Conservation (phyloP, 2,113 vertebrate genomes). For the Marmota monax region DNA sequence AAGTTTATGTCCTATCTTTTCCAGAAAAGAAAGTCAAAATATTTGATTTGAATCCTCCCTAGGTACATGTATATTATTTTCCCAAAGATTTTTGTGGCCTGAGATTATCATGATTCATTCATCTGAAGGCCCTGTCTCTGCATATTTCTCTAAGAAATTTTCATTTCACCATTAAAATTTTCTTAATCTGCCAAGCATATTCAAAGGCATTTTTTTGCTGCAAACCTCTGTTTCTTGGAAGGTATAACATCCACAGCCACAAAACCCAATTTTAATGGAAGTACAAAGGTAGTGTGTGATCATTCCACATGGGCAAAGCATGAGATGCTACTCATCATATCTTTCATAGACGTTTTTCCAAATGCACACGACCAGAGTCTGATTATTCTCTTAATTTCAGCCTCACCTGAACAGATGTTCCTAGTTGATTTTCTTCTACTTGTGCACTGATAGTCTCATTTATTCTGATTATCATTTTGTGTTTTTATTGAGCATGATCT, state of each 20-base stretch:
- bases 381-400: constrained; percentile 77
- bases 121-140: constrained; percentile 10
- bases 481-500: constrained; percentile 83
- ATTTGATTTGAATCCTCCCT: constrained; percentile 25
- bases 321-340: constrained; percentile 62
- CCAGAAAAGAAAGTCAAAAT: neutral
- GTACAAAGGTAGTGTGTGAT: constrained; percentile 57
- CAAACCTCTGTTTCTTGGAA: constrained; percentile 60
- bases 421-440: constrained; percentile 73
- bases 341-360: constrained; percentile 74
- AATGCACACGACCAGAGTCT: constrained; percentile 79
- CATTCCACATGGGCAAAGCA: constrained; percentile 63
- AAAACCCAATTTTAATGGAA: constrained; percentile 66
- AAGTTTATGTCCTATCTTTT: constrained; percentile 4
- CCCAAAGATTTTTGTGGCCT: neutral
- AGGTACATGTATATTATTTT: constrained; percentile 15
- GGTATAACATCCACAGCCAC: neutral
- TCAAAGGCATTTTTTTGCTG: constrained; percentile 12
- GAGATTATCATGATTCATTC: constrained; percentile 4
- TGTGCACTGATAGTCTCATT: constrained; percentile 81
- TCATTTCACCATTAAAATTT: constrained; percentile 57
- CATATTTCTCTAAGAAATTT: constrained; percentile 66
- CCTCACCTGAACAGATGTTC: constrained; percentile 84
- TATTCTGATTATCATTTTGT: constrained; percentile 84
- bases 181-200: constrained; percentile 37